These are phyloP conservation scores for Apamea crenata DNA, from an alignment of 2,888 invertebrate species.

Conservation along the genomic window DNA sequence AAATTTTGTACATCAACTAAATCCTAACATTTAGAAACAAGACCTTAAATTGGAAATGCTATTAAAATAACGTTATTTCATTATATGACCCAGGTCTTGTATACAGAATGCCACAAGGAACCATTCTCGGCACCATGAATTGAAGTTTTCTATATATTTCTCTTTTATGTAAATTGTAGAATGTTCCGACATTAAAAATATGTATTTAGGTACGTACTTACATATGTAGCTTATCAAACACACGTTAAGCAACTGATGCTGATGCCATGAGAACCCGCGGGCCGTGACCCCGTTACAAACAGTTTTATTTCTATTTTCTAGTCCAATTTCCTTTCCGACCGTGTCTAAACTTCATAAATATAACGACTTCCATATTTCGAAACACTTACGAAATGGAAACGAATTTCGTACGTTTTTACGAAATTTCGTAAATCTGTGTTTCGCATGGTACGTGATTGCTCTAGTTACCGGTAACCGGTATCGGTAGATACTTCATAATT, in stretches of 20 bases:
- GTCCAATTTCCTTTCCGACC: constrained; percentile 85
- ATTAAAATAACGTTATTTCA: background rate
- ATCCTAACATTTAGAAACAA: background rate
- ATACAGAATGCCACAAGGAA: constrained; percentile 61
- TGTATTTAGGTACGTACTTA: constrained; percentile 59
- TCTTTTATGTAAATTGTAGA: constrained; percentile 21
- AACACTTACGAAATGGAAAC: constrained; percentile 81
- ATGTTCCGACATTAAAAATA: constrained; percentile 28
- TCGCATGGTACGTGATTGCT: constrained; percentile 55
- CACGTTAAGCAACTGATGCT: constrained; percentile 74
- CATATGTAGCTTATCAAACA: constrained; percentile 65
- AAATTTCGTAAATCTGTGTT: constrained; percentile 63
- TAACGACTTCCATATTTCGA: constrained; percentile 83
- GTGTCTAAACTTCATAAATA: constrained; percentile 82
- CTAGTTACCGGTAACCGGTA: constrained; percentile 54
- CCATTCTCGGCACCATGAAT: constrained; percentile 14
- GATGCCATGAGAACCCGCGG: constrained; percentile 76
- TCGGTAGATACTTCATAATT: constrained; percentile 38
- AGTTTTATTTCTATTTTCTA: constrained; percentile 84
- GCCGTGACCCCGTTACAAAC: constrained; percentile 81
- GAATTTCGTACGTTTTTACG: constrained; percentile 80
- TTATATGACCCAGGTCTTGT: constrained; percentile 20
- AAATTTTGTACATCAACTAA: background rate
- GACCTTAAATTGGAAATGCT: background rate
- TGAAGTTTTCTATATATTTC: background rate